Evolutionary conservation across 2,888 invertebrate genomes (phyloP), one percentile per base, ranked within the genome.

Genomic region (Trissoscelio sp.): DNA sequence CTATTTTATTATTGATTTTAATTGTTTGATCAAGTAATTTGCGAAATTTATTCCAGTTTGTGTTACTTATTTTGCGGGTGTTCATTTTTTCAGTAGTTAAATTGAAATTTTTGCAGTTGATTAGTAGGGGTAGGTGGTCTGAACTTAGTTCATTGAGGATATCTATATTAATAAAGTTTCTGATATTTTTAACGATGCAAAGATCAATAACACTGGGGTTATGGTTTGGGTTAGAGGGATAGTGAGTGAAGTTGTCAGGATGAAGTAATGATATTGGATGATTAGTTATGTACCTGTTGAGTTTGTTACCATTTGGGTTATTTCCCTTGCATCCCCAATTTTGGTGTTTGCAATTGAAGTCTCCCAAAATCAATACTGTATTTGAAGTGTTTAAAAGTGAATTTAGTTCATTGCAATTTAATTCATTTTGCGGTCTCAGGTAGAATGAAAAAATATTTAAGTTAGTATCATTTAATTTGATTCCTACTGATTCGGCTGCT

Each of bases 151-250:
- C 28, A 28, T 3, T 28, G 37, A 58, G 39, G 37, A 34, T 51
- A 39, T 7, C 34, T 34, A 39, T 22, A 51, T 58, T 72, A 72
- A 48, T 72, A n/a, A n/a, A n/a, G n/a, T n/a, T n/a, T n/a, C n/a
- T n/a, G n/a, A n/a, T n/a, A n/a, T n/a, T n/a, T n/a, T n/a, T n/a
- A n/a, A n/a, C n/a, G n/a, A n/a, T n/a, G 24, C 3, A 24, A 24
- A 24, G 24, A 24, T 42, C 16, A 14, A 16, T 42, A 4, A 16
- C 16, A 42, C 42, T 42, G 14, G 42, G 42, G 9, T 42, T 42
- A 37, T 11, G 34, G 5, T 3, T 12, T 42, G n/a, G n/a, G n/a
- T n/a, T 37, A 2, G 37, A 4, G 3, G 37, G 37, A 4, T 2
- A 7, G n/a, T n/a, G n/a, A 1, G 37, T 37, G 37, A 37, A 37